Base-by-base conservation (phyloP, 2,113 vertebrate genomes). In the Plotosus lineatus region DNA sequence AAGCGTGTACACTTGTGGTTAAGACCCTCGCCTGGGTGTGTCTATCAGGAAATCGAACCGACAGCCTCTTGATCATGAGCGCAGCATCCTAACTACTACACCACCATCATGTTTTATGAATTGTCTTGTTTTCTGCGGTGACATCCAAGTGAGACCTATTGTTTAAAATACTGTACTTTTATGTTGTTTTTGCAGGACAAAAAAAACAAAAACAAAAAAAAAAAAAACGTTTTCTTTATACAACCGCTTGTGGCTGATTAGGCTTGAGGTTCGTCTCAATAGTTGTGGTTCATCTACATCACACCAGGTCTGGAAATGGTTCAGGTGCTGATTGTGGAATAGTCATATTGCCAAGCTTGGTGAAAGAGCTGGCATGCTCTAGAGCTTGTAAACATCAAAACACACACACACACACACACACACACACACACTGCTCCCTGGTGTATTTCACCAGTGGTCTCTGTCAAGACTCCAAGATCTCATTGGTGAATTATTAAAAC, bases 401-500 rank as follows among this genome's bases (percentile, higher is more conserved):
- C n/a, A n/a, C n/a, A 90, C 87, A 86, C 84, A 87, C 80, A 90
- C 87, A 86, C 84, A 87, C 80, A 90, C 87, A 86, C 84, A 87
- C 80, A 90, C 87, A 86, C 84, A 90, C 87, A 86, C 84, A 87
- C 80, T 50, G 77, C 46, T 72, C 81, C 68, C 88, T 88, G 88
- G 88, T 89, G 85, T 88, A 88, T 90, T 88, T 89, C 89, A 89
- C 65, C 77, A 79, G 69, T 66, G 88, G 88, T 72, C 69, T 72
- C 69, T 75, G 17, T 61, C 79, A 73, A 53, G 61, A 50, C 74
- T 51, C 78, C 61, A 80, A 73, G 76, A 82, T 84, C 81, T 87
- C 82, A 69, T 75, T 26, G 28, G 85, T 91, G 79, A 93, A 92
- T 92, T 78, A 92, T 91, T 92, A 76, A 92, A 85, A 73, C 75